phyloP scores from a whole-genome alignment of 2,797 vertebrate species.

The Acanthurus tractus region DNA sequence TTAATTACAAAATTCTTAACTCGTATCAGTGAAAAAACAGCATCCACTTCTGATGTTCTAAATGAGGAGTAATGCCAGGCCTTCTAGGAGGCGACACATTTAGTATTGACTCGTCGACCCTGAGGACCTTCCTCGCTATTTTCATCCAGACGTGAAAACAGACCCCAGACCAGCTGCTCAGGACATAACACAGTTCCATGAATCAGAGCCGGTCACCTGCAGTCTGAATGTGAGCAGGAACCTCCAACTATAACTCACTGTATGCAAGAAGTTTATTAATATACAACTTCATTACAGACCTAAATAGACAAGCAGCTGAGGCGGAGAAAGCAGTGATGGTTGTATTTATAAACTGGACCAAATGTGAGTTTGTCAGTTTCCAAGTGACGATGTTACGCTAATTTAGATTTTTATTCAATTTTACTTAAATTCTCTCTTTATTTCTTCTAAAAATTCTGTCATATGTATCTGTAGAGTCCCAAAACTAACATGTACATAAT shows the following conservation, averaged over 20 bases:
- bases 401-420: no score
- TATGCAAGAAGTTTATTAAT: conserved; percentile 58
- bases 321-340: conserved; percentile 1
- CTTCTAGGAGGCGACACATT: not conserved
- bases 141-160: conserved; percentile 69
- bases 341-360: conserved; percentile 57
- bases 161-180: conserved; percentile 71
- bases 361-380: conserved; percentile 24
- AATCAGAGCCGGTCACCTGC: conserved; percentile 35
- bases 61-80: not conserved
- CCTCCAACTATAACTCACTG: conserved; percentile 44
- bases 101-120: not conserved
- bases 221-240: conserved; percentile 31
- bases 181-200: conserved; percentile 17
- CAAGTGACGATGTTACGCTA: not conserved
- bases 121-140: conserved; percentile 56
- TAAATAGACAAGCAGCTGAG: conserved; percentile 59
- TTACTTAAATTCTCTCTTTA: no score
- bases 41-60: not conserved
- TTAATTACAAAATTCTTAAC: not conserved
- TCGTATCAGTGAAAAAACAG: fast-evolving
- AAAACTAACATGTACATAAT: no score
- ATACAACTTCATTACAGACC: conserved; percentile 8
- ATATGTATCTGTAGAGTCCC: no score
- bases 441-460: no score